A percentile compares a stretch with the other conserved stretches of the same genome.
Evolutionary conservation across 2,113 vertebrate species (phyloP).

Genomic region (Apodemus speciosus): DNA sequence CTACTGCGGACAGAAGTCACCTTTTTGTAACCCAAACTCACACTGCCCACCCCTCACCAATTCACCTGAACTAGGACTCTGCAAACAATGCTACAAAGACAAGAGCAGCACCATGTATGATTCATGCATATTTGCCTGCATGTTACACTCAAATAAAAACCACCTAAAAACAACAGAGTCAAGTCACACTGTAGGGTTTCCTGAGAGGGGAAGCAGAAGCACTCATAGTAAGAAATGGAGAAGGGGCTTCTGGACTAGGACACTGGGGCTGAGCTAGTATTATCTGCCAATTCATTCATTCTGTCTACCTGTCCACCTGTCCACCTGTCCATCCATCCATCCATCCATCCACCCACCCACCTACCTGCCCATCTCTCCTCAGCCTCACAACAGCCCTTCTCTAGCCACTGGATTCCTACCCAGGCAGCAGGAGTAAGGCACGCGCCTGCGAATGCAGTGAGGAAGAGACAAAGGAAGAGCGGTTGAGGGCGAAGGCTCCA

Average conservation of each 20-base stretch:
- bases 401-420: background rate
- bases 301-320: background rate
- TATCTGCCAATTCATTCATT: background rate
- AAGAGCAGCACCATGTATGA: background rate
- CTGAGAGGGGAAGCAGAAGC: background rate
- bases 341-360: too few species aligned
- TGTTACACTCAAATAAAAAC: background rate
- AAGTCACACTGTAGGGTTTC: background rate
- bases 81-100: background rate
- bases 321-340: background rate
- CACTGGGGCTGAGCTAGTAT: accelerated
- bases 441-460: background rate
- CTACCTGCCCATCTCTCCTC: background rate
- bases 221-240: background rate
- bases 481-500: background rate
- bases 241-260: background rate
- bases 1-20: background rate
- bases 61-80: background rate
- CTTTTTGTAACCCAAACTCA: background rate
- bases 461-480: background rate
- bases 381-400: background rate
- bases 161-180: background rate
- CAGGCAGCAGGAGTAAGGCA: background rate
- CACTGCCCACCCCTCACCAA: background rate
- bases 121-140: background rate